These are phyloP conservation scores for Gallinago jamesoni DNA, from an alignment of 2,113 vertebrate genomes.

Conservation along the genomic window DNA sequence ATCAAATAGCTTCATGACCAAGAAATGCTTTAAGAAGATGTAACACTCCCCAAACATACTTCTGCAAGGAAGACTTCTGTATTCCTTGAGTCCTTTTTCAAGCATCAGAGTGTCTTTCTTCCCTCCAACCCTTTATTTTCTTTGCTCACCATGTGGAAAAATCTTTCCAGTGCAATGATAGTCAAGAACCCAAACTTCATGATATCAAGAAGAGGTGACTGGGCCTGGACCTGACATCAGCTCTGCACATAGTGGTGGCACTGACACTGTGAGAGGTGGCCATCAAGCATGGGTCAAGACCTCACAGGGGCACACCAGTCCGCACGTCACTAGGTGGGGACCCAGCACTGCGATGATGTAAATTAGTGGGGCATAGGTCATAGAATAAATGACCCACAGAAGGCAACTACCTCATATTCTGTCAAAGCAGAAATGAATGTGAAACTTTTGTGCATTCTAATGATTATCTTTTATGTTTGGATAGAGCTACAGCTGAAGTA, in stretches of 20 bases:
- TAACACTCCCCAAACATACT: neutral
- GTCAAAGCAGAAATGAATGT: neutral
- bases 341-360: neutral
- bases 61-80: neutral
- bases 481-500: neutral
- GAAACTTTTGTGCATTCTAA: neutral
- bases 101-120: neutral
- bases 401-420: neutral
- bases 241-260: accelerated
- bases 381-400: neutral
- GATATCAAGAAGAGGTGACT: neutral
- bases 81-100: neutral
- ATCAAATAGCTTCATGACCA: neutral
- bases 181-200: neutral
- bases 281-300: neutral
- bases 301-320: neutral
- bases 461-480: neutral
- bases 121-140: neutral
- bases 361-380: neutral
- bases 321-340: accelerated
- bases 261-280: neutral
- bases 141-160: neutral
- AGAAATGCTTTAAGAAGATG: neutral
- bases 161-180: neutral
- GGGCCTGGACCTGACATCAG: neutral